phyloP scores from a whole-genome alignment of 2,113 vertebrate species.

The Poecile atricapillus region DNA sequence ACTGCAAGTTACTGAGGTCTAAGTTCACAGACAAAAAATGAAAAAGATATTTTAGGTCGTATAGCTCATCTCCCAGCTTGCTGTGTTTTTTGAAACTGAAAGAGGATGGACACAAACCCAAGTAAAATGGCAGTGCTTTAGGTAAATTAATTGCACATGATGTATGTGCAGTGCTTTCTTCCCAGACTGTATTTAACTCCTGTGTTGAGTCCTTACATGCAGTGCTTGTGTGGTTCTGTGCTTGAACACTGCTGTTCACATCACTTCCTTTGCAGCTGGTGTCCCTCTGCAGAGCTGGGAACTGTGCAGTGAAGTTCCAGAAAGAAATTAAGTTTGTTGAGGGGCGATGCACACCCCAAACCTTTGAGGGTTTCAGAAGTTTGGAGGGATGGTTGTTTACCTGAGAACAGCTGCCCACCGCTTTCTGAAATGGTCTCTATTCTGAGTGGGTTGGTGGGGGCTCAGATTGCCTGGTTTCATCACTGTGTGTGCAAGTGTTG shows the following conservation, averaged over 20 bases:
- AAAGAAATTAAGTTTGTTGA: background rate
- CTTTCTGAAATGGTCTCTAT: background rate
- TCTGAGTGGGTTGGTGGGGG: background rate
- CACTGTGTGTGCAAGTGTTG: background rate
- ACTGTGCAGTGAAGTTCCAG: background rate
- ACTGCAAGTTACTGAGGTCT: background rate
- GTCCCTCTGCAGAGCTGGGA: background rate
- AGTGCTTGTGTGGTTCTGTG: background rate
- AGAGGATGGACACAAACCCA: background rate
- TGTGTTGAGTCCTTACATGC: background rate
- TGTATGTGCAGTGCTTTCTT: background rate
- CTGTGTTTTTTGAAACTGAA: background rate
- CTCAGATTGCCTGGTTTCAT: background rate
- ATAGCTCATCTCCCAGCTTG: background rate
- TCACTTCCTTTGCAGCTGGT: background rate
- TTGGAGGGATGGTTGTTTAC: background rate
- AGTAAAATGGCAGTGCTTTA: background rate
- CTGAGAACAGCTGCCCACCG: background rate
- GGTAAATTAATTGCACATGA: background rate
- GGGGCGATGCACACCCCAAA: fast-evolving
- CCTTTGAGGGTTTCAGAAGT: background rate
- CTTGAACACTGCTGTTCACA: background rate
- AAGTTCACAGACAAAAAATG: background rate
- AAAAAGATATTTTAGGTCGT: background rate
- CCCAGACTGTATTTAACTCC: background rate